A percentile compares a stretch with the other conserved stretches of the same genome.
Conservation (phyloP, 2,888 invertebrate genomes). For the Subacronicta megacephala region DNA sequence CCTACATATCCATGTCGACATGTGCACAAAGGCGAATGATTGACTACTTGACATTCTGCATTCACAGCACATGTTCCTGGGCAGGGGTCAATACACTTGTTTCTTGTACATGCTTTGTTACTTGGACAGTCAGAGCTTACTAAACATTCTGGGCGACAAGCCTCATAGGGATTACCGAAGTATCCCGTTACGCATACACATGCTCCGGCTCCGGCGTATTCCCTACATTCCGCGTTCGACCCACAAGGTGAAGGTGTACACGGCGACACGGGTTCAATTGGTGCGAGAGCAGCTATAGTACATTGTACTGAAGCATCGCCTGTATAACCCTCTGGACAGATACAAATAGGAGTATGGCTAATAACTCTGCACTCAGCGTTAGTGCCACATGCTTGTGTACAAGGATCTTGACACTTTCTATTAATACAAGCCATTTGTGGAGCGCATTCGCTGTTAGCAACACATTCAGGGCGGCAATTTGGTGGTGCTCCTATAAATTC, state of each 20-base stretch:
- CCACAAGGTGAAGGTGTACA: constrained; percentile 91
- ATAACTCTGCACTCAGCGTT: constrained; percentile 94
- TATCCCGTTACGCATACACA: constrained; percentile 93
- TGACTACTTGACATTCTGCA: constrained; percentile 93
- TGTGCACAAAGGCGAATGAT: constrained; percentile 92
- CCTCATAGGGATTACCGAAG: constrained; percentile 94
- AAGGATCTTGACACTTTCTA: constrained; percentile 94
- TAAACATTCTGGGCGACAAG: constrained; percentile 93
- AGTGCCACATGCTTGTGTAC: constrained; percentile 92
- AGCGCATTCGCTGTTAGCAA: constrained; percentile 92
- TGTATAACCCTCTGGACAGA: constrained; percentile 91
- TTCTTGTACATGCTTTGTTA: constrained; percentile 92
- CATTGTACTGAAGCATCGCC: constrained; percentile 94
- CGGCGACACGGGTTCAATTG: constrained; percentile 82
- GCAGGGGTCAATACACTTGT: constrained; percentile 94
- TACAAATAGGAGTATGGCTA: constrained; percentile 93
- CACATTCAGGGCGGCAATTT: constrained; percentile 93
- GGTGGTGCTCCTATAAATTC: constrained; percentile 92
- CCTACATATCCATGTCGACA: constrained; percentile 92
- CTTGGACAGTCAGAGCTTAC: constrained; percentile 93
- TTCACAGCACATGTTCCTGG: constrained; percentile 94
- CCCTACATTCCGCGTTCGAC: constrained; percentile 90
- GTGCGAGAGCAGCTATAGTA: constrained; percentile 62
- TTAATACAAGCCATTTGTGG: constrained; percentile 92
- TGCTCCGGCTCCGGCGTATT: constrained; percentile 89